Conservation (phyloP, 1,140 invertebrate species). For the Bombus pascuorum region DNA sequence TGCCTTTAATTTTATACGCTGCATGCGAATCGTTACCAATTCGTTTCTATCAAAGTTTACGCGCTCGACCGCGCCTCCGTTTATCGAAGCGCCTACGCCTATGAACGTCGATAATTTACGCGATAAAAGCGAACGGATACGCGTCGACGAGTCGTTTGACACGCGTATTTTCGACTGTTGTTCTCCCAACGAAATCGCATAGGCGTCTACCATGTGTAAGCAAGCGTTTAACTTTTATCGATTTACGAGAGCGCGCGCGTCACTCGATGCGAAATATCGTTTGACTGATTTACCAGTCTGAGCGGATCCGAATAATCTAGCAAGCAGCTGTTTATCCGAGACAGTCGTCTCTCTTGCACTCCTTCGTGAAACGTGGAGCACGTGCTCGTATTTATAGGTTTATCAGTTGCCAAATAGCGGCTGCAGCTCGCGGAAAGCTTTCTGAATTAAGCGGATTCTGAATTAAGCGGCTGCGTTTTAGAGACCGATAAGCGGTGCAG, state of each 20-base stretch:
- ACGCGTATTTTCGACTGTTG: conserved; percentile 40
- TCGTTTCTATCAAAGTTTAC: not conserved
- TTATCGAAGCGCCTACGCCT: not conserved
- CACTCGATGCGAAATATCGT: conserved; percentile 23
- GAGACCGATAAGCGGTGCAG: not conserved
- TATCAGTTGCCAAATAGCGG: conserved; percentile 38
- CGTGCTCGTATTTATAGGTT: conserved; percentile 57
- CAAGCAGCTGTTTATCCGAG: conserved; percentile 8
- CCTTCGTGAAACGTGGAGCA: not conserved
- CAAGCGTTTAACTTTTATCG: conserved; percentile 16
- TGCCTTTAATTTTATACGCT: not conserved
- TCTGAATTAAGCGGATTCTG: not conserved
- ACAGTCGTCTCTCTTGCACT: not conserved
- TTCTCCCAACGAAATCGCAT: not conserved
- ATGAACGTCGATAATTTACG: conserved; percentile 33
- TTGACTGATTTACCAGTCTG: conserved; percentile 3
- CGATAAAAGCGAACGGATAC: conserved; percentile 35
- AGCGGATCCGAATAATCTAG: conserved; percentile 25
- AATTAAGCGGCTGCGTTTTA: not conserved
- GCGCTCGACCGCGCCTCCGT: conserved; percentile 13
- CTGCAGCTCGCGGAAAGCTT: not conserved
- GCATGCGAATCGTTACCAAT: not conserved
- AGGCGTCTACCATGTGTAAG: not conserved
- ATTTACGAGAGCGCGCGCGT: conserved; percentile 26
- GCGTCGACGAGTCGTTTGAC: not conserved